These are phyloP conservation scores for Anarsia innoxiella DNA, from an alignment of 2,888 invertebrate species.

Conservation along the genomic window DNA sequence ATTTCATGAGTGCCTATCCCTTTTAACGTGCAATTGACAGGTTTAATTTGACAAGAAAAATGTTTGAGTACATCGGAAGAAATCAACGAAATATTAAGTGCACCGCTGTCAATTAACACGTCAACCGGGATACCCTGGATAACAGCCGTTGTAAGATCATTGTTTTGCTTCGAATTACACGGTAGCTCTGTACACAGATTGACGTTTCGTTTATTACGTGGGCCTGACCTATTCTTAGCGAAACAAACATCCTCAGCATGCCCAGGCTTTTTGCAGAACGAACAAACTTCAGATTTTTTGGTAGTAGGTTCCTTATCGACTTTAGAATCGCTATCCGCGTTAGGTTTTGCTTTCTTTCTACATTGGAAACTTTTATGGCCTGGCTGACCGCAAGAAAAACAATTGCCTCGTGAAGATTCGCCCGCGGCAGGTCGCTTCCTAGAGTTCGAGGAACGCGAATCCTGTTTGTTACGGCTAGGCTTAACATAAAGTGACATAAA, in stretches of 20 bases:
- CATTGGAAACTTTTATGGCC: constrained; percentile 6
- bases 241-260: background rate
- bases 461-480: constrained; percentile 4
- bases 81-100: constrained; percentile 5
- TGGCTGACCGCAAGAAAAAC: constrained; percentile 5
- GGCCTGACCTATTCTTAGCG: background rate
- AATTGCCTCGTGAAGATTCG: constrained; percentile 3
- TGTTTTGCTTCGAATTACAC: background rate
- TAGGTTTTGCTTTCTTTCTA: background rate
- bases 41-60: background rate
- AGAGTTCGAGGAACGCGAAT: background rate
- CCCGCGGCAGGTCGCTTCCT: background rate
- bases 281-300: background rate
- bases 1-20: constrained; percentile 14
- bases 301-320: too few relatives aligned
- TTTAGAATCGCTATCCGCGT: background rate
- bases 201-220: background rate
- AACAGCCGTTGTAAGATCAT: background rate
- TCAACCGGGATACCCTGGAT: constrained; percentile 9
- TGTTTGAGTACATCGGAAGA: constrained; percentile 6
- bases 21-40: constrained; percentile 10
- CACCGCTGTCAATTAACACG: constrained; percentile 10
- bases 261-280: constrained; percentile 1
- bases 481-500: constrained; percentile 14
- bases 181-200: background rate